phyloP scores from a whole-genome alignment of 2,888 invertebrate species.

The Sphaerophoria rueppellii region DNA sequence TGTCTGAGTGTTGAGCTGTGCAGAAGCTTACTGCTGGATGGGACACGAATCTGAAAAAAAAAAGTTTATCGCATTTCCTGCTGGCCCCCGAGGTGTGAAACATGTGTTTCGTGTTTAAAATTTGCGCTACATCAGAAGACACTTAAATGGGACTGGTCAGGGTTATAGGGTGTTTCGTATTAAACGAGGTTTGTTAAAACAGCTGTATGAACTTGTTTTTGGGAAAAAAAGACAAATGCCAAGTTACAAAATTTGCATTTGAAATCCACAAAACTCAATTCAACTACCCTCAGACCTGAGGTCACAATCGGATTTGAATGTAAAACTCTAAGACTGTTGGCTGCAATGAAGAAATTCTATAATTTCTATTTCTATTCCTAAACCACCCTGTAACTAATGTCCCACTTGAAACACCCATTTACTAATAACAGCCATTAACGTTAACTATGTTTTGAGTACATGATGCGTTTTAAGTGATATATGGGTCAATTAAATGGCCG shows the following conservation, averaged over 20 bases:
- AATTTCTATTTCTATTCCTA: not conserved
- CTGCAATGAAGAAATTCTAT: too few species aligned
- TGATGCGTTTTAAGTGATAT: constrained; percentile 64
- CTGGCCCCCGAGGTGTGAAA: constrained; percentile 41
- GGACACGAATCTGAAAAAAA: constrained; percentile 36
- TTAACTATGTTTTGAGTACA: constrained; percentile 61
- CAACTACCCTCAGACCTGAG: too few species aligned
- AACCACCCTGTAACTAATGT: not conserved
- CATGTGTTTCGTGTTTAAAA: constrained; percentile 56
- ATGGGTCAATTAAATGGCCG: constrained; percentile 71
- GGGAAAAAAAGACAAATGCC: too few species aligned
- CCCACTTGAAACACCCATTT: constrained; percentile 17
- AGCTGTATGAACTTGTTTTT: too few species aligned
- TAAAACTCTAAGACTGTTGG: too few species aligned
- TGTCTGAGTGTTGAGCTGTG: constrained; percentile 13
- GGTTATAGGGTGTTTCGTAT: not conserved
- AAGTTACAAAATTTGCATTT: too few species aligned
- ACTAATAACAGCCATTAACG: constrained; percentile 42
- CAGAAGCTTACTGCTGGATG: constrained; percentile 23
- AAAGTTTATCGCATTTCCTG: constrained; percentile 37
- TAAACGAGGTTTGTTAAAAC: too few species aligned
- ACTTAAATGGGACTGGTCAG: constrained; percentile 32
- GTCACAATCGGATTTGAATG: too few species aligned
- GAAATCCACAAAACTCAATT: too few species aligned
- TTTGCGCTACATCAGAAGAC: constrained; percentile 47